Percentiles rank a stretch among this genome's conserved stretches.
Conservation (phyloP, 2,113 vertebrate genomes). For the Xiphorhynchus elegans region DNA sequence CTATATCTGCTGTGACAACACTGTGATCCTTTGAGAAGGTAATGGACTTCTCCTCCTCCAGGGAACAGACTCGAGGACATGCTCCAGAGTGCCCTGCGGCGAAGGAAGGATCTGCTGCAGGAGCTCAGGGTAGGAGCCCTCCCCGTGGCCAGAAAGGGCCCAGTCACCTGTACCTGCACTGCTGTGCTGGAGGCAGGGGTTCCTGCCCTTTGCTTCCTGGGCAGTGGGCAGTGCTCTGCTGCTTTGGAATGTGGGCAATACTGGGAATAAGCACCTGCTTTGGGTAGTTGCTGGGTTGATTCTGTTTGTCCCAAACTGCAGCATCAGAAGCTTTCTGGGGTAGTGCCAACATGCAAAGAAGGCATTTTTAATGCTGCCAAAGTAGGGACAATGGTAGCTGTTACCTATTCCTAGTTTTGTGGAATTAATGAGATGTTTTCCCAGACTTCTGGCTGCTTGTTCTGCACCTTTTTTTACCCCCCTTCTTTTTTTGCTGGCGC, state of each 20-base stretch:
- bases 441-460: background rate
- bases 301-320: background rate
- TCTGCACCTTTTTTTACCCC: background rate
- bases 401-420: background rate
- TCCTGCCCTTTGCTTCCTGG: background rate
- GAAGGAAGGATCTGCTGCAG: constrained; percentile 79
- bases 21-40: background rate
- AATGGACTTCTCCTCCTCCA: constrained; percentile 31
- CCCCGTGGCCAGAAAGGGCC: background rate
- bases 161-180: background rate
- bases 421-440: background rate
- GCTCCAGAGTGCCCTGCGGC: constrained; percentile 75
- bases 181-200: rapidly evolving
- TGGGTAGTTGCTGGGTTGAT: background rate
- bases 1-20: background rate
- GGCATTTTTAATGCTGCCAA: background rate
- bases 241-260: background rate
- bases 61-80: constrained; percentile 66
- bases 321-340: background rate
- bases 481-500: background rate
- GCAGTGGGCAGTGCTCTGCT: background rate
- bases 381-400: background rate
- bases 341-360: background rate
- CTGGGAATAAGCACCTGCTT: too few species aligned
- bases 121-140: constrained; percentile 77